Evolutionary conservation across 2,113 vertebrate species (phyloP).

Genomic region (Pterocles orientalis): DNA sequence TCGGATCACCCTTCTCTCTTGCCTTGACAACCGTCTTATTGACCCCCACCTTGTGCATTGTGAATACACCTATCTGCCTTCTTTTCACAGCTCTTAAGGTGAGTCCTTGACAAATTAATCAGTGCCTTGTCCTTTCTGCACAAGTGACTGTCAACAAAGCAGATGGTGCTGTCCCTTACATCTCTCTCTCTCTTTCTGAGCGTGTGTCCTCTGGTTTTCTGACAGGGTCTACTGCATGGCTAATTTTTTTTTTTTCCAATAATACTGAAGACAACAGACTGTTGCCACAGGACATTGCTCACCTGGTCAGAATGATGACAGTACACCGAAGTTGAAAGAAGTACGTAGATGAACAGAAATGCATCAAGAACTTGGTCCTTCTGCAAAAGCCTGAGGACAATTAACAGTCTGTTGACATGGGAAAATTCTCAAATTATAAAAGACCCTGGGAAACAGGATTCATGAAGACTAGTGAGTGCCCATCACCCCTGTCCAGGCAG

Average conservation of each 20-base stretch:
- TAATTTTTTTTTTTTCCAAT: background rate
- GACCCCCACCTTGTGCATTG: background rate
- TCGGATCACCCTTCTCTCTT: background rate
- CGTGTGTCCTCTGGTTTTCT: background rate
- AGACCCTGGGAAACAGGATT: background rate
- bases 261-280: background rate
- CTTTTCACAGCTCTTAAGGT: background rate
- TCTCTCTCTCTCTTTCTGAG: background rate
- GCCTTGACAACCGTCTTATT: background rate
- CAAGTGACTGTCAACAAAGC: slow-evolving; percentile 37
- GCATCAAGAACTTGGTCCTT: background rate
- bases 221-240: background rate
- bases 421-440: background rate
- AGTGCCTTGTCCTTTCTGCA: slow-evolving; percentile 19
- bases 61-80: background rate
- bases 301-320: background rate
- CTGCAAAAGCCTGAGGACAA: background rate
- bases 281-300: background rate
- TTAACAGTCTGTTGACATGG: background rate
- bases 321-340: background rate
- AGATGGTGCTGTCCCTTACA: slow-evolving; percentile 46
- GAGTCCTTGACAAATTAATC: slow-evolving; percentile 46
- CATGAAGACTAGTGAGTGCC: rapidly evolving
- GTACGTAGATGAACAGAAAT: background rate
- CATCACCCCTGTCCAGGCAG: background rate